phyloP scores from a whole-genome alignment of 2,888 invertebrate species.

The Drosophila multiciliata region DNA sequence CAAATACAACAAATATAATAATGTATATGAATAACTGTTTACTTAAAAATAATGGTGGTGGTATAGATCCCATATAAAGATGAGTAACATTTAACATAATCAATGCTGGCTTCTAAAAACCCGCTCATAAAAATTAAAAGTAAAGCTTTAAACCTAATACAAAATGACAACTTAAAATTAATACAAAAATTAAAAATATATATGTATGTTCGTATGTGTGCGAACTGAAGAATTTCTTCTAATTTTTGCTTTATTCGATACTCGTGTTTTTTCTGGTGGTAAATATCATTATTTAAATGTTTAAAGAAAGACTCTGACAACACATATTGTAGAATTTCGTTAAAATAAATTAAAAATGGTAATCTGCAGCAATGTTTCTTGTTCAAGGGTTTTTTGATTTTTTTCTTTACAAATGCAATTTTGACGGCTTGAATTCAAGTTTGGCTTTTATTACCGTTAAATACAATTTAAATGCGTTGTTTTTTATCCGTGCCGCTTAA shows the following conservation, averaged over 20 bases:
- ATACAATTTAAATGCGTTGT: constrained; percentile 71
- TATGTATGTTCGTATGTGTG: constrained; percentile 11
- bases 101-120: constrained; percentile 66
- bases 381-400: constrained; percentile 4
- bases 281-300: constrained; percentile 2
- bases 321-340: constrained; percentile 30
- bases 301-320: constrained; percentile 39
- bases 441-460: constrained; percentile 64
- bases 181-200: constrained; percentile 53
- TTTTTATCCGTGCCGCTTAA: constrained; percentile 40
- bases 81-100: constrained; percentile 76
- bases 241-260: constrained; percentile 30
- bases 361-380: constrained; percentile 3
- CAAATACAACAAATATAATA: constrained; percentile 53
- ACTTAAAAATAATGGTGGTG: constrained; percentile 37
- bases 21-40: constrained; percentile 12
- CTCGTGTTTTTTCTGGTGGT: not conserved
- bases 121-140: constrained; percentile 55
- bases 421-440: constrained; percentile 67
- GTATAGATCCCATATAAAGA: constrained; percentile 41
- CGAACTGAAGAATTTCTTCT: constrained; percentile 21
- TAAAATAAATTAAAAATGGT: constrained; percentile 21
- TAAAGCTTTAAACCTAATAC: constrained; percentile 80
- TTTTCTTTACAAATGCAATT: constrained; percentile 74
- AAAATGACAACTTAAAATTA: constrained; percentile 61